Evolutionary conservation across 2,888 invertebrate species (phyloP), one percentile per base, ranked within the genome.

Genomic region (Dynastes hyllus): DNA sequence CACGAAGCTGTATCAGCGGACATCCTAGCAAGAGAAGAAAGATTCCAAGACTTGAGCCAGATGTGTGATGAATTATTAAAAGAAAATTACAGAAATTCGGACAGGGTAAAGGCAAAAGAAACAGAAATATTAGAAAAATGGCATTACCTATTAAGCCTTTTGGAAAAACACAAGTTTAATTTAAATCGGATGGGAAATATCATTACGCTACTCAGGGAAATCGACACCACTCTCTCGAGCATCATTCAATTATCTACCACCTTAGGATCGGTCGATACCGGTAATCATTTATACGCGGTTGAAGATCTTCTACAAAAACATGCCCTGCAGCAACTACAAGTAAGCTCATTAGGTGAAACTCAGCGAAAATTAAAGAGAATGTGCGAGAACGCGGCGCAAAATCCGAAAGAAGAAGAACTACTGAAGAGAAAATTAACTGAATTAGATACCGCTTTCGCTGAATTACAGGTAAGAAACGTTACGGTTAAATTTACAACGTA

Each of bases 1-100:
- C 98, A 99, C 87, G 98, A 99, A 89, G 98, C 99, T 16, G 98
- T 99, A 81, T 96, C 97, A 80, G 98, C 98, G 0, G 99, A 99
- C 87, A 98, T 99, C 78, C 90, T 98, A 76, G 97, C 98, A 13
- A 91, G 95, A 78, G 96, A 97, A 86, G 98, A 98, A 87, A 93
- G 99, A 9, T 98, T 99, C 88, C 95, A 96, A 84, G 97, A 98
- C 89, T 91, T 99, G 66, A 96, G 96, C 0, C 95, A 95, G 76
- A 97, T 99, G 97, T 96, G 97, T 1, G 94, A 95, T 71, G 98
- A 99, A 87, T 91, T 99, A 76, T 95, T 96, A 37, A 92, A 93
- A 51, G 98, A 98, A 90, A 95, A 95, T 83, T 99, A 98, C 90
- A 96, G 98, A 87, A 96, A 96, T 53, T 93, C 95, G 32, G 97